Evolutionary conservation across 2,888 invertebrate species (phyloP), one percentile per base, ranked within the genome.

Genomic region (Eristalinus sepulchralis): DNA sequence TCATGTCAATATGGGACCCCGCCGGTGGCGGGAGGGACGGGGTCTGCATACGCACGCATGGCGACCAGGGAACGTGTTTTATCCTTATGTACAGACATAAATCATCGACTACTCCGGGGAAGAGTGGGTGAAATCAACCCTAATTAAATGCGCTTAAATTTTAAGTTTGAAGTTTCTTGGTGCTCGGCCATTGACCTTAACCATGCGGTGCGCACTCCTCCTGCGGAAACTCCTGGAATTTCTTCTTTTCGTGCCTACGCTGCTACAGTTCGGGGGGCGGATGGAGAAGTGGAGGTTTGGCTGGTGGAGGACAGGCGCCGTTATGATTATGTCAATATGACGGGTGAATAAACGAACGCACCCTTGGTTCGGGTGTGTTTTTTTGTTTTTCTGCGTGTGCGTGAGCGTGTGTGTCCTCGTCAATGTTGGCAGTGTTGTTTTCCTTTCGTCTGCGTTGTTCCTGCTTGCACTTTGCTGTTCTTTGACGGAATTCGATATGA

Each of bases 161-260:
- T 89, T 89, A 88, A 89, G 88, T 90, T 91, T 91, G 89, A 91
- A 90, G 90, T 90, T 89, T 89, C 89, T 90, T 89, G 63, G 68
- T n/a, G 17, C 57, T 57, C 57, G 91, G 91, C 89, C 92, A 90
- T 92, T 92, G 91, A 91, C 92, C 91, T 91, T 91, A 90, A 88
- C 88, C 89, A 64, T 89, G 89, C 88, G 89, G 89, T 89, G 81
- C 83, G 76, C 63, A 27, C 62, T 63, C 3, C 13, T 33, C 33
- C 27, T 53, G 73, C 39, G 34, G 20, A 39, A 34, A 20, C 39
- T n/a, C 27, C 24, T 13, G 27, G 66, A 66, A 27, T 66, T 66
- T 24, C 33, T 31, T 63, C 36, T 64, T 72, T 66, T 33, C 55
- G 57, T 63, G 6, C 60, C 47, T 53, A 71, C 67, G 77, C 34